Evolutionary conservation across 2,797 vertebrate genomes (phyloP).

Genomic region (Saxicola maurus): DNA sequence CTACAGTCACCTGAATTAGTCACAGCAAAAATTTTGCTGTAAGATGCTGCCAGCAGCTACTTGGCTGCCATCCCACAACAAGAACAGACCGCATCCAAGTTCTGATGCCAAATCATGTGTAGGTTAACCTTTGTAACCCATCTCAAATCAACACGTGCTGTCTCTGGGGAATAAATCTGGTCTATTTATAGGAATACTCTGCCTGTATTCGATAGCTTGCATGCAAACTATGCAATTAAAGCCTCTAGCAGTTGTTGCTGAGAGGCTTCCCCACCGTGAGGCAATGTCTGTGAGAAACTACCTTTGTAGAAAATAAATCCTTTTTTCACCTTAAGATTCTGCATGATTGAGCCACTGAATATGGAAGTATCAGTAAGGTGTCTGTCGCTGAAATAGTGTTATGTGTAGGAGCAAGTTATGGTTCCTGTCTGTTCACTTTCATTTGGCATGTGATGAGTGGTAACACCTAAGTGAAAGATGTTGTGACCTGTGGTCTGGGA

Average conservation of each 20-base stretch:
- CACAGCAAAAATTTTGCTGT: not conserved
- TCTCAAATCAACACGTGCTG: not conserved
- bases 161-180: not conserved
- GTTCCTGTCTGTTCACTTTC: not conserved
- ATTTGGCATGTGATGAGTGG: not conserved
- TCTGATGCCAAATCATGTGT: slow-evolving; percentile 15
- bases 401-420: not conserved
- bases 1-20: not conserved
- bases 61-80: slow-evolving; percentile 14
- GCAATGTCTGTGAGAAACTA: slow-evolving; percentile 5
- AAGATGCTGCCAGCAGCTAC: slow-evolving; percentile 20
- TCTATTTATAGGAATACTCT: slow-evolving; percentile 29
- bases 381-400: not conserved
- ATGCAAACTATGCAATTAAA: slow-evolving; percentile 13
- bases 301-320: not conserved
- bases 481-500: not conserved
- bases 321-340: not conserved
- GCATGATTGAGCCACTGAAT: not conserved
- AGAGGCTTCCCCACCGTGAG: not conserved
- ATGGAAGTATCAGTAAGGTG: not conserved
- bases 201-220: not conserved
- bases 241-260: not conserved
- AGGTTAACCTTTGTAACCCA: slow-evolving; percentile 44
- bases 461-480: not conserved
- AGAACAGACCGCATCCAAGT: not conserved